These are phyloP conservation scores for Psophia crepitans DNA, from an alignment of 2,113 vertebrate genomes.

Conservation along the genomic window DNA sequence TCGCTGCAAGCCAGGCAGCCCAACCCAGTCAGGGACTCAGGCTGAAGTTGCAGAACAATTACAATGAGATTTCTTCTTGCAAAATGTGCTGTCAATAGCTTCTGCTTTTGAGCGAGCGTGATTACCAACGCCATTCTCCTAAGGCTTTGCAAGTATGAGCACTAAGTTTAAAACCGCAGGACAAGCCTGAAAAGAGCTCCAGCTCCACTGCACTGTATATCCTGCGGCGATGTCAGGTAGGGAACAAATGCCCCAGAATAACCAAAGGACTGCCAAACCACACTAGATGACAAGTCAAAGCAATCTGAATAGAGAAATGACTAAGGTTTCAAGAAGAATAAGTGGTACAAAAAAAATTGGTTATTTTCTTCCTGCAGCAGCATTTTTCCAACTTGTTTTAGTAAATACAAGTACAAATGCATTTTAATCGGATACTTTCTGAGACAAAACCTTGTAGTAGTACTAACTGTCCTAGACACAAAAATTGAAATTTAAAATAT, in stretches of 20 bases:
- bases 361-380: not conserved
- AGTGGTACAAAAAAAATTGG: not conserved
- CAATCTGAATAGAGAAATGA: not conserved
- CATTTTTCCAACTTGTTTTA: not conserved
- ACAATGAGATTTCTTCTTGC: not conserved
- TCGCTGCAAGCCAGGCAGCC: accelerated
- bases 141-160: not conserved
- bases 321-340: not conserved
- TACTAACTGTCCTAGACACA: not conserved
- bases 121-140: not conserved
- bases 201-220: not conserved
- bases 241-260: not conserved
- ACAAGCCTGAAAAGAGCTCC: not conserved
- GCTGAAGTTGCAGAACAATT: not conserved
- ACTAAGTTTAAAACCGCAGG: not conserved
- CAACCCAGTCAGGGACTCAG: not conserved
- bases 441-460: not conserved
- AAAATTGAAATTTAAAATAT: not conserved
- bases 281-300: not conserved
- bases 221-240: not conserved
- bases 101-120: not conserved
- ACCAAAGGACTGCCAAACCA: not conserved
- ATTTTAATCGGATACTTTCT: not conserved
- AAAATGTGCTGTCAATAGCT: not conserved
- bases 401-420: not conserved